Evolutionary conservation across 2,113 vertebrate species (phyloP), one percentile per base, ranked within the genome.

Genomic region (Cathartes aura): DNA sequence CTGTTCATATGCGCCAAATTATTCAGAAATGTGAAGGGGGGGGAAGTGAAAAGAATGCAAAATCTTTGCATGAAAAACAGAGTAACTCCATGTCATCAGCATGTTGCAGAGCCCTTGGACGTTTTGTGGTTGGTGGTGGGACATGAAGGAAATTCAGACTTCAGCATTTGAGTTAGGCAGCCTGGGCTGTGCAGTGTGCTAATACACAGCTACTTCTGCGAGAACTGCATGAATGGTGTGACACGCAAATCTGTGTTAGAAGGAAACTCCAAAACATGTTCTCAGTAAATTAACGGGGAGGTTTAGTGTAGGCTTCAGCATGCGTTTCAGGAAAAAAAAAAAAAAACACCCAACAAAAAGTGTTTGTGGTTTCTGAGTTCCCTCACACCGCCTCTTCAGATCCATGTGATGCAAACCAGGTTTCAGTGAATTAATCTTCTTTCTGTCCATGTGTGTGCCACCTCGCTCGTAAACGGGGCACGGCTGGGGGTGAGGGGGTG

Each of bases 361-460:
- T 55, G 92, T 89, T 96, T 95, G 97, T 80, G 95, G 93, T 95
- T 96, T 95, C 87, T 42, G 89, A 75, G 42, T 94, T 95, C 82
- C 70, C 32, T 91, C 70, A 15, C 48, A 6, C 64, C 1, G 32
- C 94, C 96, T 81, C 91, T 67, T 89, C 64, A 70, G 50, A 83
- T 75, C 90, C 4, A 12, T 63, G 29, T 83, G 86, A 92, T 95
- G 86, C 2, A 8, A 94, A 87, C 59, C 72, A 72, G 72, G 60
- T 90, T 81, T 78, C 56, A 19, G 56, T 63, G 80, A 87, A 67
- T 89, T 90, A 27, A 40, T 71, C 50, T 56, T 66, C 24, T 62
- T 60, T 73, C 42, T 66, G 56, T 8, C 67, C 82, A 74, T 67
- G 42, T 83, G 92, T n/a, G 55, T 6, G 0, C 26, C 71, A 58